Base-by-base conservation (phyloP, 2,888 invertebrate genomes). In the Mylabris sibirica region DNA sequence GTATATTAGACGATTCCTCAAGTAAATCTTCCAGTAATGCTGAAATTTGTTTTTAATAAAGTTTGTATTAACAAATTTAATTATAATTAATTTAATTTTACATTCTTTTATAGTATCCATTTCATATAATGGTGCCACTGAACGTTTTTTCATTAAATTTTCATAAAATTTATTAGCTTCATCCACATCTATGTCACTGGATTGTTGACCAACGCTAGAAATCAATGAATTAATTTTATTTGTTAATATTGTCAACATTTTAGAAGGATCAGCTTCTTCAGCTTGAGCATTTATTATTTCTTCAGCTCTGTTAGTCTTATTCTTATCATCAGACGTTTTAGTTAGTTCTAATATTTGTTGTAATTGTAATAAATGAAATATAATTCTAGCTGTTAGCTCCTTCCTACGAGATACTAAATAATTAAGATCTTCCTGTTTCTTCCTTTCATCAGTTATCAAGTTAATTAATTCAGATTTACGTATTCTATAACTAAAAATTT, bases 161-260 rank as follows among this genome's bases (percentile, higher is more conserved):
- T 82, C 81, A 62, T 78, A 80, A 26, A 67, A 60, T 66, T 76
- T 78, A 30, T 76, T 78, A 22, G 74, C 79, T 20, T 78, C 76
- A 22, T 80, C 77, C 59, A 71, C 59, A 38, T 73, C 68, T 20
- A 60, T 17, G 24, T 68, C 70, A 22, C 71, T 65, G 11, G 75
- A 53, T 59, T 71, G 41, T 24, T 78, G 75, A 65, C 77, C 77
- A 2, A 74, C 68, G 35, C 59, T 65, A 1, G 69, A 63, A 20
- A 76, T 73, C 4, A 79, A 67, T 65, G 74, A 75, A 1, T 74
- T 66, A 22, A 79, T 75, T 60, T 75, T 76, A 22, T 67, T 65
- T 5, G 69, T 70, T 53, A 81, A 65, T 30, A 77, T 75, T 9
- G 76, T 75, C 26, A 81, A 73, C 11, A 81, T 80, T 67, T 79